These are phyloP conservation scores for Lycocorax pyrrhopterus DNA, from an alignment of 2,113 vertebrate species.

Conservation along the genomic window DNA sequence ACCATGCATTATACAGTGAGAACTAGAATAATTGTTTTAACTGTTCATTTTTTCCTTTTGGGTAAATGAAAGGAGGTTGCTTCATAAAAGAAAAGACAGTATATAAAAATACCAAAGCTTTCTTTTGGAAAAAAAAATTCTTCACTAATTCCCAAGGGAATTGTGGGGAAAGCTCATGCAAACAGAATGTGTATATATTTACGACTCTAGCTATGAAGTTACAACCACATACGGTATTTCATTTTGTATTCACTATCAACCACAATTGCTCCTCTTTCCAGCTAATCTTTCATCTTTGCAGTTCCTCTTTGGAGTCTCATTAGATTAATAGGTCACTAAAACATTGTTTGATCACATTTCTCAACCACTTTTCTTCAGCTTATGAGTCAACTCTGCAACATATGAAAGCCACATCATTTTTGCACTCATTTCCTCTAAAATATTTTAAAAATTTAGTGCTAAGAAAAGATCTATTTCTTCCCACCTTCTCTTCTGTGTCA, in stretches of 20 bases:
- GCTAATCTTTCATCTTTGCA: neutral
- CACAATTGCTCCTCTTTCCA: constrained; percentile 3
- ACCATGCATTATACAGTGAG: neutral
- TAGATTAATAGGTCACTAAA: constrained; percentile 48
- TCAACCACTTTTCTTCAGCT: constrained; percentile 1
- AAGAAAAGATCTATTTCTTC: constrained; percentile 32
- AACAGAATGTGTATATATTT: neutral
- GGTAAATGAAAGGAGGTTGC: neutral
- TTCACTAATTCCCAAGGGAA: neutral
- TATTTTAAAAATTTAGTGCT: constrained; percentile 14
- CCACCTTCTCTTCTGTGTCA: neutral
- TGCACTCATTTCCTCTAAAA: neutral
- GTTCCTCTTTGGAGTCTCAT: constrained; percentile 8
- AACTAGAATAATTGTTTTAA: neutral
- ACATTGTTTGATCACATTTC: constrained; percentile 44
- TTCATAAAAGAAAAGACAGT: neutral
- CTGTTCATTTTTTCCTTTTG: neutral
- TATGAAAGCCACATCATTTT: constrained; percentile 8
- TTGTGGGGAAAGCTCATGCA: neutral
- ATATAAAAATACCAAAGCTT: neutral
- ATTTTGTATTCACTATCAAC: constrained; percentile 25
- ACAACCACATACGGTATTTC: neutral
- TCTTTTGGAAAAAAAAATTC: neutral
- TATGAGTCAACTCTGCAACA: neutral
- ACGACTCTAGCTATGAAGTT: neutral